A percentile compares a stretch with the other conserved stretches of the same genome.
These are phyloP conservation scores for Perdita meconis DNA, from an alignment of 2,888 invertebrate species.

Conservation along the genomic window DNA sequence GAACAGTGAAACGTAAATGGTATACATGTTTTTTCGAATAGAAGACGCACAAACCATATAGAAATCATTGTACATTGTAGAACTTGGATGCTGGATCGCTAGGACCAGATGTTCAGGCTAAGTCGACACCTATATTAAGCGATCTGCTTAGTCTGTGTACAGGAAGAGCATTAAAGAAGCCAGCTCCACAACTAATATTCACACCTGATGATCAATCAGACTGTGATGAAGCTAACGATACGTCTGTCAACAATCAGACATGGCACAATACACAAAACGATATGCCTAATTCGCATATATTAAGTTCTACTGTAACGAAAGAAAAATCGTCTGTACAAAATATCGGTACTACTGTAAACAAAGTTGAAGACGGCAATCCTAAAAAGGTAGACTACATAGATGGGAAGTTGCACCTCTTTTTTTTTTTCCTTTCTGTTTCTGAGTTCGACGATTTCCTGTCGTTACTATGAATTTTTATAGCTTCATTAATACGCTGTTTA, in stretches of 20 bases:
- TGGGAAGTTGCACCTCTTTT: conserved; percentile 54
- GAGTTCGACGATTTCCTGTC: conserved; percentile 46
- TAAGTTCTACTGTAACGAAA: conserved; percentile 78
- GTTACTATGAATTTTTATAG: conserved; percentile 39
- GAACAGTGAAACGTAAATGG: conserved; percentile 36
- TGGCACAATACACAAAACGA: conserved; percentile 79
- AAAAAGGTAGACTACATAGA: conserved; percentile 79
- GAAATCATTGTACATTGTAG: conserved; percentile 78
- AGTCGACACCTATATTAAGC: conserved; percentile 78
- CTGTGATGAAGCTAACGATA: conserved; percentile 80
- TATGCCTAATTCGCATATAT: conserved; percentile 77
- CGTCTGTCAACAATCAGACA: conserved; percentile 75
- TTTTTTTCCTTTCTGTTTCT: conserved; percentile 55
- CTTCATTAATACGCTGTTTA: conserved; percentile 61
- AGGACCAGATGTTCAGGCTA: conserved; percentile 80
- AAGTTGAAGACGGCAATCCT: conserved; percentile 79
- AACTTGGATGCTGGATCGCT: conserved; percentile 81
- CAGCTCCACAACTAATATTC: conserved; percentile 76
- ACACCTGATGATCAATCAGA: conserved; percentile 81
- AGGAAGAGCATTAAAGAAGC: conserved; percentile 78
- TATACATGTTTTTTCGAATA: conserved; percentile 56
- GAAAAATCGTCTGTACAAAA: conserved; percentile 79
- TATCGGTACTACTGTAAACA: conserved; percentile 76
- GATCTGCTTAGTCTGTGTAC: conserved; percentile 78
- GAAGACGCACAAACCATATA: conserved; percentile 71